Base-by-base conservation (phyloP, 2,888 invertebrate genomes). In the Cactoblastis cactorum region DNA sequence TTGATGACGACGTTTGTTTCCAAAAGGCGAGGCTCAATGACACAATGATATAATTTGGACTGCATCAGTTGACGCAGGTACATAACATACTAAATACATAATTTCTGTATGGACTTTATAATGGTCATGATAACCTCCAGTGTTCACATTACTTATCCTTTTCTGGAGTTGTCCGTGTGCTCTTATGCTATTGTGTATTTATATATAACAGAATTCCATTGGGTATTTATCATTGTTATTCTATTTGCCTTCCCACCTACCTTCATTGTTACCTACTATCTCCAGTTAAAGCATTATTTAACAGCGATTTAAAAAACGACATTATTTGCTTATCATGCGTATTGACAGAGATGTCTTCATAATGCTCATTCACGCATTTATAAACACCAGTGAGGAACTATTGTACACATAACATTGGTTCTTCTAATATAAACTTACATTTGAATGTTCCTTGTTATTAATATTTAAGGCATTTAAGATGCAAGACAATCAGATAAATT, bases 21-120 rank as follows among this genome's bases (percentile, higher is more conserved):
- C 57, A 61, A 67, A 62, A 63, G 59, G 64, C 59, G 53, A 53
- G 58, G 55, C 43, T 43, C 43, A 28, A 43, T 43, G 43, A 15
- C 43, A 43, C 28, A 14, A 24, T 24, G 56, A 63, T 12, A 65
- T 69, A 68, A 74, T 71, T 62, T 63, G 67, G 59, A 57, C 60
- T 55, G 61, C 65, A 62, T 71, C 9, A 61, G 56, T 50, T 62
- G 62, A 63, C 58, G 57, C 54, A 50, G n/a, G 45, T 53, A 55
- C 53, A 51, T 43, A 17, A 43, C 43, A 52, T 53, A 53, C n/a
- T n/a, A n/a, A n/a, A n/a, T n/a, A n/a, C n/a, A n/a, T 50, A 53
- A 51, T 46, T 48, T 50, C 49, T 24, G 35, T 47, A 47, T 35
- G 14, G 22, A 15, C 22, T 35, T n/a, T 1, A n/a, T 46, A 46